Evolutionary conservation across 1,140 invertebrate genomes (phyloP).

Genomic region (Pseudomyrmex pallidus): DNA sequence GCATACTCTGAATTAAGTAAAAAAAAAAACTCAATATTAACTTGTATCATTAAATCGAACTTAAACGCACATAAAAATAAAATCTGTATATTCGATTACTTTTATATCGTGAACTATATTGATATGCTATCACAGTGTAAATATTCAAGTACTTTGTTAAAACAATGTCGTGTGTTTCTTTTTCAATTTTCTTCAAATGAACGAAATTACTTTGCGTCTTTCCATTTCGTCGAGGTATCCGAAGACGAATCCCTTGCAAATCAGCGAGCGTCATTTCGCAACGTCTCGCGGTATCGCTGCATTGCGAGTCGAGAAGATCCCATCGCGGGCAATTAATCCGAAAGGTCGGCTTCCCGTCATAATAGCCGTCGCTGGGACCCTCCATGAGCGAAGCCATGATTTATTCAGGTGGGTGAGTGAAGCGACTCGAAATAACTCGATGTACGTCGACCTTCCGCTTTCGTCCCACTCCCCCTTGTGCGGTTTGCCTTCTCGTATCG

Average conservation of each 20-base stretch:
- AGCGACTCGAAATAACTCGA: slow-evolving; percentile 52
- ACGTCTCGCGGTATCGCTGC: slow-evolving; percentile 19
- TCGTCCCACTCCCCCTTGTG: not conserved
- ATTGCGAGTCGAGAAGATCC: slow-evolving; percentile 20
- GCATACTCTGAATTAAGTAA: not conserved
- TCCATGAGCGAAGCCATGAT: slow-evolving; percentile 56
- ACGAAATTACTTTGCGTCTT: not conserved
- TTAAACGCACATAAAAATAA: not conserved
- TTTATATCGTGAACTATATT: too few relatives aligned
- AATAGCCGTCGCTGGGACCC: slow-evolving; percentile 33
- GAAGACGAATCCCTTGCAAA: slow-evolving; percentile 11
- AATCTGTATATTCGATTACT: not conserved
- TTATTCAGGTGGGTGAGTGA: slow-evolving; percentile 55
- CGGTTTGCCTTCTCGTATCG: not conserved
- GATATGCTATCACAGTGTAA: not conserved
- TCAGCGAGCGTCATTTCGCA: slow-evolving; percentile 36
- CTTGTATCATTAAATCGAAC: not conserved
- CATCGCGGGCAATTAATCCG: slow-evolving; percentile 52
- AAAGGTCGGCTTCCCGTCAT: slow-evolving; percentile 42
- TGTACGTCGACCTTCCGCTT: slow-evolving; percentile 42
- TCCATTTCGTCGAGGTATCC: not conserved
- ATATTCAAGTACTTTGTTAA: not conserved
- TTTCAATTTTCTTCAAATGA: not conserved
- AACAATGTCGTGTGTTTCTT: too few relatives aligned
- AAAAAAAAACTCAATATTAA: not conserved